A percentile compares a stretch with the other conserved stretches of the same genome.
Evolutionary conservation across 1,140 invertebrate species (phyloP).

Genomic region (Drosophila busckii): DNA sequence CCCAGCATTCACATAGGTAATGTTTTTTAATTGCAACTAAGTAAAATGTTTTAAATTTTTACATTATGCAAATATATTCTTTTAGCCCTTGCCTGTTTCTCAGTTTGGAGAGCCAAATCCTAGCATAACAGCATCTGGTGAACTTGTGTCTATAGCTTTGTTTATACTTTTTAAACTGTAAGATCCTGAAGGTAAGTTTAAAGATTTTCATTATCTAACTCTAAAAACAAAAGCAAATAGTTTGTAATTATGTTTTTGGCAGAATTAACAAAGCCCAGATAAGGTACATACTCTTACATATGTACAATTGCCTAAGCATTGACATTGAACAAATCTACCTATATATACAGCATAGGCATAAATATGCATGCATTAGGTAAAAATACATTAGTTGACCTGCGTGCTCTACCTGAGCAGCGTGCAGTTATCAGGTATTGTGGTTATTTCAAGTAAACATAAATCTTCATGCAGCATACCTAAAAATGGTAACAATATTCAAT

Average conservation of each 20-base stretch:
- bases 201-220: not conserved
- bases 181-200: conserved; percentile 20
- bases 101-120: conserved; percentile 1
- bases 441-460: conserved; percentile 40
- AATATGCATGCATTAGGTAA: not conserved
- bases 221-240: conserved; percentile 1
- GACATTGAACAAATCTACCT: conserved; percentile 10
- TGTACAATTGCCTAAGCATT: too few species aligned
- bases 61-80: too few species aligned
- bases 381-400: too few species aligned
- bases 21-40: too few species aligned
- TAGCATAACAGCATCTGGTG: not conserved
- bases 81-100: too few species aligned
- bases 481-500: conserved; percentile 72
- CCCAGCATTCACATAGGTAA: conserved; percentile 4
- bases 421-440: too few species aligned
- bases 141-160: not conserved
- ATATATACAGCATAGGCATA: conserved; percentile 28
- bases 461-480: conserved; percentile 49
- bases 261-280: conserved; percentile 30
- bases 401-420: too few species aligned
- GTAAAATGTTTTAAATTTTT: too few species aligned
- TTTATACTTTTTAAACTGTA: not conserved
- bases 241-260: conserved; percentile 9
- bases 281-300: conserved; percentile 20